Evolutionary conservation across 2,888 invertebrate genomes (phyloP).

Genomic region (Teinopalpus imperialis): DNA sequence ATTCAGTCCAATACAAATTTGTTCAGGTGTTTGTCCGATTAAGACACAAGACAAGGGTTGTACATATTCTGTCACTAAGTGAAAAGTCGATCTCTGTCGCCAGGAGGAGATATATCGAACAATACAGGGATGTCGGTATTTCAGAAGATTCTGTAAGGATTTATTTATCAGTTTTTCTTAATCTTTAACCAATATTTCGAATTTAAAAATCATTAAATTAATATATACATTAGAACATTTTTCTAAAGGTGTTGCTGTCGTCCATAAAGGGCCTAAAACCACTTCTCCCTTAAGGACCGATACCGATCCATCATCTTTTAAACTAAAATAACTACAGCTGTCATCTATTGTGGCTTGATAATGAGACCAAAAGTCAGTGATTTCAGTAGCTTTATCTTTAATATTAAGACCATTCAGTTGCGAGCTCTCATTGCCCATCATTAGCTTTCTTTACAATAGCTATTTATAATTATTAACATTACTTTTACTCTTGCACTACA

Average conservation of each 20-base stretch:
- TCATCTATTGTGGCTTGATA: conserved; percentile 84
- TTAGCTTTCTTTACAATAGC: conserved; percentile 22
- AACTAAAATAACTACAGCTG: conserved; percentile 75
- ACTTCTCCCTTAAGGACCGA: conserved; percentile 90
- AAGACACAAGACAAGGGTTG: conserved; percentile 87
- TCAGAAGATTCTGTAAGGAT: conserved; percentile 88
- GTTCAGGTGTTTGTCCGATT: conserved; percentile 85
- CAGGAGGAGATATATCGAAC: conserved; percentile 91
- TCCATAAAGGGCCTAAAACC: conserved; percentile 84
- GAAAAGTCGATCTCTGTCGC: conserved; percentile 87
- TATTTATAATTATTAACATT: neutral
- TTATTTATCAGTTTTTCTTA: neutral
- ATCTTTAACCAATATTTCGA: no score
- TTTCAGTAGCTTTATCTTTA: conserved; percentile 88
- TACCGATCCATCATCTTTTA: conserved; percentile 82
- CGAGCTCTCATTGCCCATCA: conserved; percentile 91
- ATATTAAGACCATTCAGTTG: conserved; percentile 87
- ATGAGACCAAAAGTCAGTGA: conserved; percentile 90
- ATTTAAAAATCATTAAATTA: no score
- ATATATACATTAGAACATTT: conserved; percentile 87
- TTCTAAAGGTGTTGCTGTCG: conserved; percentile 86
- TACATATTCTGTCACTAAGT: conserved; percentile 91
- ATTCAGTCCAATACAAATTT: conserved; percentile 92
- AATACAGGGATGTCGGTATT: conserved; percentile 93
- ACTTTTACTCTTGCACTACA: neutral